A percentile compares a stretch with the other conserved stretches of the same genome.
Evolutionary conservation across 64 coral and sea anemone genomes (phyloP).

Genomic region (Montipora capricornis): DNA sequence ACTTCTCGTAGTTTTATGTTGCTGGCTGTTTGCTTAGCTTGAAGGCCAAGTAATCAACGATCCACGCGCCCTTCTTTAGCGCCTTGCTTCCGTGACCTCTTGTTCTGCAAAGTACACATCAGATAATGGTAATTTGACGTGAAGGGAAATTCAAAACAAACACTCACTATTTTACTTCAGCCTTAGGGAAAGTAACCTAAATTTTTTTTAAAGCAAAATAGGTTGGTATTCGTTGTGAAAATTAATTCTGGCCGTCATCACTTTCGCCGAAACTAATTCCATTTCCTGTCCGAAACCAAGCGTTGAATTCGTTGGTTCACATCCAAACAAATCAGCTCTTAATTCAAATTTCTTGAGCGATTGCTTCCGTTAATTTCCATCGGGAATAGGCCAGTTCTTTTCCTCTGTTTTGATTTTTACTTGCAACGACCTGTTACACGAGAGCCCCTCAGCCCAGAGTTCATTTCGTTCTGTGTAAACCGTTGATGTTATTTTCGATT

Average conservation of each 20-base stretch:
- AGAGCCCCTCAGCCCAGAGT: neutral
- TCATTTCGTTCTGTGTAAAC: too few relatives aligned
- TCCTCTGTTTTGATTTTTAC: neutral
- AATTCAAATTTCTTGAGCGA: neutral
- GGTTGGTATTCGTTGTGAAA: neutral
- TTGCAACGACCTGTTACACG: neutral
- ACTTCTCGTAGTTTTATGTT: neutral
- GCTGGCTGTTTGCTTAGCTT: constrained; percentile 7
- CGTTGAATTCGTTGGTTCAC: neutral
- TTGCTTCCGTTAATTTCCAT: constrained; percentile 36
- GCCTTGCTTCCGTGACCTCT: constrained; percentile 8
- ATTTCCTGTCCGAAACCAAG: neutral
- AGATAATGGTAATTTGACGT: constrained; percentile 41
- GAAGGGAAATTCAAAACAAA: constrained; percentile 49
- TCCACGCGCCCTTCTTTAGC: neutral
- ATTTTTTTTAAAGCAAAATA: neutral
- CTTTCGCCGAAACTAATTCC: neutral
- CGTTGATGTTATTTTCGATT: neutral
- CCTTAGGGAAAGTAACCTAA: neutral
- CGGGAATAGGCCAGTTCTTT: neutral
- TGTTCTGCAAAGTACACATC: constrained; percentile 21
- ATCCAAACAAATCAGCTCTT: neutral
- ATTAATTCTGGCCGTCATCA: neutral
- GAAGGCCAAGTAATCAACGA: neutral
- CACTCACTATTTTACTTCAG: constrained; percentile 15